phyloP scores from a whole-genome alignment of 1,140 invertebrate species.

The Drosophila cardini region DNA sequence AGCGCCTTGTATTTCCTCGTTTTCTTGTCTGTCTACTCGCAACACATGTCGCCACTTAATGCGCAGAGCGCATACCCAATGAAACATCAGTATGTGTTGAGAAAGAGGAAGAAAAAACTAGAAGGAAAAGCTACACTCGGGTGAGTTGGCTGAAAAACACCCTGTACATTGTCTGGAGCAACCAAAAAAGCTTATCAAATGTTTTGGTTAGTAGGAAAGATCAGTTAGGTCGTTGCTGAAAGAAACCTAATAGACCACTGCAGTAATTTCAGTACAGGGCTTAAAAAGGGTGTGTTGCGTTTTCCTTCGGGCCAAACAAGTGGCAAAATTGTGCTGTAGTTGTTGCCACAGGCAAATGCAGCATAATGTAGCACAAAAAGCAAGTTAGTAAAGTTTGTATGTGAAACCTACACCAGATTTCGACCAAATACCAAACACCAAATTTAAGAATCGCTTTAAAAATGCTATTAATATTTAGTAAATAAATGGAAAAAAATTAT shows the following conservation, averaged over 20 bases:
- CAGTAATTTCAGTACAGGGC: too few species aligned
- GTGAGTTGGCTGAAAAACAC: too few species aligned
- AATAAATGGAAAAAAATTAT: too few species aligned
- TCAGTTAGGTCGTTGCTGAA: too few species aligned
- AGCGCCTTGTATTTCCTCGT: slow-evolving; percentile 9
- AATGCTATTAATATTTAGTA: background rate
- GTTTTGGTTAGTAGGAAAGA: too few species aligned
- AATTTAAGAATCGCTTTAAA: background rate
- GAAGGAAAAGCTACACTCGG: background rate
- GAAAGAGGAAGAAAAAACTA: background rate
- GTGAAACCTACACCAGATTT: background rate
- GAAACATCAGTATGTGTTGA: slow-evolving; percentile 41
- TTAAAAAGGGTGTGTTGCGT: background rate
- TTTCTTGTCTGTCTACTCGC: slow-evolving; percentile 40
- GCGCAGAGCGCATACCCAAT: slow-evolving; percentile 74
- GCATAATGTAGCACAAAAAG: slow-evolving; percentile 36
- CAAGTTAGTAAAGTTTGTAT: background rate
- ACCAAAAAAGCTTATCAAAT: too few species aligned
- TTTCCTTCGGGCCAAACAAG: slow-evolving; percentile 29
- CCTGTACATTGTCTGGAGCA: too few species aligned
- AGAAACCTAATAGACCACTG: too few species aligned
- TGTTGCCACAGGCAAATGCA: slow-evolving; percentile 46
- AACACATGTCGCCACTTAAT: slow-evolving; percentile 80
- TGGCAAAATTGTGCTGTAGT: slow-evolving; percentile 42
- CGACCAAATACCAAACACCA: background rate